Base-by-base conservation (phyloP, 2,797 vertebrate genomes). In the Streptopelia turtur region DNA sequence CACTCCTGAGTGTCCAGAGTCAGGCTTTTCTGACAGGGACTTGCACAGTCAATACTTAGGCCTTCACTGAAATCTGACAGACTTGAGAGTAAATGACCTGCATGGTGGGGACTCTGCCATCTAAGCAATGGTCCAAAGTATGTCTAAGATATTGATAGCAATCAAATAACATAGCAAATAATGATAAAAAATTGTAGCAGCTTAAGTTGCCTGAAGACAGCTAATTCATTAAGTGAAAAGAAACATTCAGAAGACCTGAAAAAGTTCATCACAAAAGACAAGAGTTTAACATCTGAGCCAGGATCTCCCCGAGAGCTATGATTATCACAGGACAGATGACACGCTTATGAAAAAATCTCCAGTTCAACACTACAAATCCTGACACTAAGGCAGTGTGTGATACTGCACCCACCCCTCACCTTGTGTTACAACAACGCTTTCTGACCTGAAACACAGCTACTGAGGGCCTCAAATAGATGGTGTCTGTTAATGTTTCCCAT, bases 1-100 rank as follows among this genome's bases (percentile, higher is more conserved):
- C 2, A 18, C 6, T 47, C 33, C 37, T 0, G 0, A 17, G 4
- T 5, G 11, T 16, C 43, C 70, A 47, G 18, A 61, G 15, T 21
- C 41, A 3, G 6, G 61, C 31, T 61, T 53, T 64, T 20, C 9
- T 16, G 22, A 27, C 9, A 5, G 0, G 1, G 8, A 17, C 30
- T 43, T 0, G 0, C 11, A 56, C 3, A 33, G 5, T 0, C 0
- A 75, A 61, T 11, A 30, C 28, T 63, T 50, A 74, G 28, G 8
- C 10, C 13, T 75, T 74, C 4, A 2, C 13, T 61, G 80, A 83
- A 65, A 69, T 39, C 16, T 41, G 11, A n/a, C 2, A 1, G 10
- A 61, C 13, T 16, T 50, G 43, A 74, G 28, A 70, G 12, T 12
- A 83, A 61, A 83, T 12, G 2, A 41, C 25, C 16, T 82, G 13